phyloP scores from a whole-genome alignment of 2,888 invertebrate genomes.

The Alsophila aescularia region DNA sequence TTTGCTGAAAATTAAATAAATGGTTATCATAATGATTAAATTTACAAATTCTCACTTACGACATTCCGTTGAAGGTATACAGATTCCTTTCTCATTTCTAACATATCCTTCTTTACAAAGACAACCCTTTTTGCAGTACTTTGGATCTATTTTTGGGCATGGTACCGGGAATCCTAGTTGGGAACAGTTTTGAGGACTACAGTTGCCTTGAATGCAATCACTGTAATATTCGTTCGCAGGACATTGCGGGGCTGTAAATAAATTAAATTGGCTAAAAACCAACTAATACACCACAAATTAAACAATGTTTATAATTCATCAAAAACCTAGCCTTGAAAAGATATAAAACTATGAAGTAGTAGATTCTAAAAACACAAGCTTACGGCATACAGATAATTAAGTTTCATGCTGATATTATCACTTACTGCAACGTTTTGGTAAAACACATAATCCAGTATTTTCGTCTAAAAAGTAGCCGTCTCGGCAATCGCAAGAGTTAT shows the following conservation, averaged over 20 bases:
- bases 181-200: conserved; percentile 45
- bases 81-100: conserved; percentile 37
- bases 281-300: no score
- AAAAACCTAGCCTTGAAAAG: no score
- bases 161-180: conserved; percentile 40
- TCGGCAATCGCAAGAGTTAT: conserved; percentile 42
- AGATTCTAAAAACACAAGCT: no score
- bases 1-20: no score
- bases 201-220: conserved; percentile 39
- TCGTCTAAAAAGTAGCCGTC: conserved; percentile 33
- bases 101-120: conserved; percentile 39
- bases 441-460: conserved; percentile 35
- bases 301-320: no score
- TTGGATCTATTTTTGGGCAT: conserved; percentile 28
- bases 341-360: no score
- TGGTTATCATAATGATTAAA: neutral
- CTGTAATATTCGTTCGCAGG: conserved; percentile 38
- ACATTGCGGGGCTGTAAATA: conserved; percentile 29
- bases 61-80: conserved; percentile 34
- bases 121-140: conserved; percentile 40
- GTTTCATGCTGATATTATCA: conserved; percentile 4
- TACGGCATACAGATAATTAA: neutral
- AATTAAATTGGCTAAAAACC: no score
- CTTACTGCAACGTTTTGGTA: conserved; percentile 43
- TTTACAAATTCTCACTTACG: conserved; percentile 10